Percentiles rank a stretch among this genome's conserved stretches.
phyloP scores from a whole-genome alignment of 2,113 vertebrate species.

The Neodontobutis hainanensis region DNA sequence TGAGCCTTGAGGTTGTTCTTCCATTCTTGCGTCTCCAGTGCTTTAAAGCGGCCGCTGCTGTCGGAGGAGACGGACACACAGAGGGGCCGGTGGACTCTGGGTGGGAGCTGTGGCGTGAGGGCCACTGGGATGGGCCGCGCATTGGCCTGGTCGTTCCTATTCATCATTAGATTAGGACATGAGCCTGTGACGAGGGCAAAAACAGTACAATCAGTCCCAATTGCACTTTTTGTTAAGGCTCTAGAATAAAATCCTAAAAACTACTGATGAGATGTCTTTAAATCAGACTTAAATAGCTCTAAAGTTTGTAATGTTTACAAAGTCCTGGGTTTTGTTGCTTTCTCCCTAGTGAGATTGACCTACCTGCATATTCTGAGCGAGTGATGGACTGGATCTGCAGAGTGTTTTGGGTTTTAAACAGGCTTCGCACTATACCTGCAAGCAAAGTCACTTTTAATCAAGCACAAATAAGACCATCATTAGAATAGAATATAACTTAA shows the following conservation, averaged over 20 bases:
- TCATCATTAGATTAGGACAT: slow-evolving; percentile 79
- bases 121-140: slow-evolving; percentile 59
- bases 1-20: slow-evolving; percentile 81
- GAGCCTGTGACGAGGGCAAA: slow-evolving; percentile 64
- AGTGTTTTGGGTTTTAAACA: slow-evolving; percentile 63
- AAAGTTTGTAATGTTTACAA: neutral
- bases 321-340: neutral
- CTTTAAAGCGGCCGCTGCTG: slow-evolving; percentile 75
- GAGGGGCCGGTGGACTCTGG: slow-evolving; percentile 69
- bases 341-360: neutral
- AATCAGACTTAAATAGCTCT: too few species aligned
- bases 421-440: slow-evolving; percentile 67
- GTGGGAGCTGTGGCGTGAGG: slow-evolving; percentile 64
- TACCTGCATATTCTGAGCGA: slow-evolving; percentile 72
- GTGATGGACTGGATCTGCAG: slow-evolving; percentile 69
- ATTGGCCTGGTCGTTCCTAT: slow-evolving; percentile 69
- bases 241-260: too few species aligned
- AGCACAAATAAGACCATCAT: neutral
- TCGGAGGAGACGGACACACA: slow-evolving; percentile 76
- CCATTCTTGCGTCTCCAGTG: slow-evolving; percentile 76
- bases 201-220: neutral
- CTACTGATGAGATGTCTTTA: too few species aligned
- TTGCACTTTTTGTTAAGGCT: too few species aligned
- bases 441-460: slow-evolving; percentile 1
- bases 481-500: too few species aligned